These are phyloP conservation scores for Luffia ferchaultella DNA, from an alignment of 2,888 invertebrate genomes.

Conservation along the genomic window DNA sequence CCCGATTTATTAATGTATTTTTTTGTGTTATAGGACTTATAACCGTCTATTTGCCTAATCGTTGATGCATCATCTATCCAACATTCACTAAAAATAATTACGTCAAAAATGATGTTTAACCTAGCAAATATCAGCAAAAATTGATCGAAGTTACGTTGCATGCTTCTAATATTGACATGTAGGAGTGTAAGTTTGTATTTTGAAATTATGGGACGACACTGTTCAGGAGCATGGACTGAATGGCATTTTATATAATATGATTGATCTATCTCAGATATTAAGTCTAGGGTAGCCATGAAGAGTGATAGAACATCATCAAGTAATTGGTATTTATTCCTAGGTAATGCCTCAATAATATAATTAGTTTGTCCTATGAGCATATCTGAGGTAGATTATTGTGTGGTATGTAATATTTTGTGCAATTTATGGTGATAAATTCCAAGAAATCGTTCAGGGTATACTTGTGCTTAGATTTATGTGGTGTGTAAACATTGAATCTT, in stretches of 20 bases:
- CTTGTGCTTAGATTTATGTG: too few species aligned
- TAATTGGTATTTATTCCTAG: too few species aligned
- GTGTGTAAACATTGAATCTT: too few species aligned
- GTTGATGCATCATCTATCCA: conserved; percentile 2
- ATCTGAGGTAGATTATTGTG: too few species aligned
- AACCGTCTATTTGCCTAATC: conserved; percentile 8
- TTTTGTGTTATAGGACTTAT: conserved; percentile 5
- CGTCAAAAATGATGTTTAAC: background rate
- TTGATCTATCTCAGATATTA: background rate
- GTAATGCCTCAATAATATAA: too few species aligned
- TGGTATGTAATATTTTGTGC: too few species aligned
- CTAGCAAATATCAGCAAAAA: conserved; percentile 1
- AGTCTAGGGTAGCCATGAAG: background rate
- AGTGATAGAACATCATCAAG: too few species aligned
- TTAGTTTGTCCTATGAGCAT: too few species aligned
- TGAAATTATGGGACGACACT: background rate
- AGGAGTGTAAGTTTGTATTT: conserved; percentile 9
- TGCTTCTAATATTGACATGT: conserved; percentile 5
- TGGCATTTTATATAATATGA: background rate
- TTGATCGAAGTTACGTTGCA: conserved; percentile 3
- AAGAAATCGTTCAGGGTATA: too few species aligned
- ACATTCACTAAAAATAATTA: conserved; percentile 5
- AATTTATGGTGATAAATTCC: too few species aligned
- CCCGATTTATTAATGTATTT: too few species aligned
- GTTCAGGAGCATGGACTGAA: background rate